Evolutionary conservation across 2,888 invertebrate genomes (phyloP).

Genomic region (Harpalus rubripes): DNA sequence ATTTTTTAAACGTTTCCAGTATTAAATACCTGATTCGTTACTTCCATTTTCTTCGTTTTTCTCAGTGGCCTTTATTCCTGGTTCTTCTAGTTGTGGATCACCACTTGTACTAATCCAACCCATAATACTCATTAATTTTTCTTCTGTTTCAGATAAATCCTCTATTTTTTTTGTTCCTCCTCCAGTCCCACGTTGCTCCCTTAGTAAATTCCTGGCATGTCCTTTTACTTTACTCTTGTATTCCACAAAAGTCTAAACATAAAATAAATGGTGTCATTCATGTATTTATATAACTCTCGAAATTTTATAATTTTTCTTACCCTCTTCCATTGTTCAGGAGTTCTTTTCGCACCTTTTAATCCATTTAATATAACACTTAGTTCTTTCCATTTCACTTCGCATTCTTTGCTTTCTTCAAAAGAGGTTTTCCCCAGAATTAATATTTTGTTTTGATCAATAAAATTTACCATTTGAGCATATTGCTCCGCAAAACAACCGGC

Average conservation of each 20-base stretch:
- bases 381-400: constrained; percentile 1
- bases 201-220: background rate
- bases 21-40: too few species aligned
- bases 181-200: background rate
- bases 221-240: background rate
- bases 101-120: constrained; percentile 11
- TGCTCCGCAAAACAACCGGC: background rate
- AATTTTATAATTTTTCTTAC: background rate
- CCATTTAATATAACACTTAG: background rate
- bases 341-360: constrained; percentile 11
- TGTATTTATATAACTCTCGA: background rate
- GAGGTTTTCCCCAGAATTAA: background rate
- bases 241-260: constrained; percentile 2
- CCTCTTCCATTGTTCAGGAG: constrained; percentile 6
- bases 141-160: constrained; percentile 5
- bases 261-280: background rate
- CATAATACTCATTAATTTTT: constrained; percentile 26
- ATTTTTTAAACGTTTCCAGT: background rate
- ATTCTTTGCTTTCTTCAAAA: background rate
- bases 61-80: background rate
- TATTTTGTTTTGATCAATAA: background rate
- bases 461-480: constrained; percentile 19
- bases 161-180: background rate
- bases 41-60: background rate
- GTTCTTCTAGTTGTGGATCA: constrained; percentile 16